These are phyloP conservation scores for Corvus hawaiiensis DNA, from an alignment of 2,113 vertebrate species.

Conservation along the genomic window DNA sequence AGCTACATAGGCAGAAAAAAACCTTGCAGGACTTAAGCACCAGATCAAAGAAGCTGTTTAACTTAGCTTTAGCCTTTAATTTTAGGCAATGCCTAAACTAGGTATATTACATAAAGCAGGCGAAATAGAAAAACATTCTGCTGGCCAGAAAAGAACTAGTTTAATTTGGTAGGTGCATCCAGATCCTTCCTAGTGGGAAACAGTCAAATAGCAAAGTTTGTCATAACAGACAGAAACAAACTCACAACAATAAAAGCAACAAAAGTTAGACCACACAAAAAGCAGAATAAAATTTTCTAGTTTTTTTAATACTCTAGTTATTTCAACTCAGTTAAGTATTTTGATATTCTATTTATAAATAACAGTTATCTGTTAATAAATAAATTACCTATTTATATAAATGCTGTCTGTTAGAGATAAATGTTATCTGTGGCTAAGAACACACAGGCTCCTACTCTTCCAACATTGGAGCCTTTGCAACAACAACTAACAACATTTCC, in stretches of 20 bases:
- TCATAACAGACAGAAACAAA: not conserved
- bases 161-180: not conserved
- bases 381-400: not conserved
- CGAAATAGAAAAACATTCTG: not conserved
- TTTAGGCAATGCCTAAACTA: not conserved
- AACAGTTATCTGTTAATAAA: not conserved
- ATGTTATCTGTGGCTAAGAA: not conserved
- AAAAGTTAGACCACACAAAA: not conserved
- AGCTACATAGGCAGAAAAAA: not conserved
- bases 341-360: not conserved
- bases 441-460: not conserved
- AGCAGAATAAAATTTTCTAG: not conserved
- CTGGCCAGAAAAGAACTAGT: not conserved
- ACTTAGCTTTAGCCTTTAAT: not conserved
- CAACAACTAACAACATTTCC: not conserved
- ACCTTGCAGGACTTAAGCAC: not conserved
- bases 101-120: not conserved
- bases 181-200: not conserved
- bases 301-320: not conserved
- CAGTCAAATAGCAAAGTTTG: not conserved
- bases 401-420: not conserved
- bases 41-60: not conserved
- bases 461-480: not conserved
- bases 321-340: not conserved
- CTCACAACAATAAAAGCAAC: not conserved